Evolutionary conservation across 92 coral and sea anemone genomes (phyloP).

Genomic region (Porites rus): DNA sequence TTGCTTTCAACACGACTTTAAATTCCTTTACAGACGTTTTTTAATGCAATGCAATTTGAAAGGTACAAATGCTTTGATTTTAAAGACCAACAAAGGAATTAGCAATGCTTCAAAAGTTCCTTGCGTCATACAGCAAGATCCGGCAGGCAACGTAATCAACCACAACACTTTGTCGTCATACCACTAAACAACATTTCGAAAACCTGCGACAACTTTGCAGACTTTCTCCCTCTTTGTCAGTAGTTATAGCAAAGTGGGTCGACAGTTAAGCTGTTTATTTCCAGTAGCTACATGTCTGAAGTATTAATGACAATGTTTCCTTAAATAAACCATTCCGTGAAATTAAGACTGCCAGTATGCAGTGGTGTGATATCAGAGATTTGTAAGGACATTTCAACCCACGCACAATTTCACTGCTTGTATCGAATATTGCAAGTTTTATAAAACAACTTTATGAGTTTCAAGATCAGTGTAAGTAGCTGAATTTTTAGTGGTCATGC

Average conservation of each 20-base stretch:
- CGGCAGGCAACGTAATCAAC: no score
- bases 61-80: not conserved
- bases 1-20: not conserved
- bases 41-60: not conserved
- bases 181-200: constrained; percentile 1
- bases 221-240: not conserved
- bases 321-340: constrained; percentile 13
- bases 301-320: not conserved
- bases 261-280: not conserved
- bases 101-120: constrained; percentile 4
- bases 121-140: constrained; percentile 10
- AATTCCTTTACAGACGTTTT: not conserved
- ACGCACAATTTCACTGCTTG: constrained; percentile 3
- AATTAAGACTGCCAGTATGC: constrained; percentile 1
- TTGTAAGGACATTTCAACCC: not conserved
- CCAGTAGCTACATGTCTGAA: not conserved
- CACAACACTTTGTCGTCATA: not conserved
- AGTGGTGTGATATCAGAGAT: not conserved
- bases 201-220: not conserved
- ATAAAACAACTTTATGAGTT: constrained; percentile 33
- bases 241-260: not conserved
- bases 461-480: constrained; percentile 10
- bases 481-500: constrained; percentile 2
- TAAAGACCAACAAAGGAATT: not conserved
- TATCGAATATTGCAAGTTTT: constrained; percentile 16